Evolutionary conservation across 2,113 vertebrate genomes (phyloP), one percentile per base, ranked within the genome.

Genomic region (Leptosomus discolor): DNA sequence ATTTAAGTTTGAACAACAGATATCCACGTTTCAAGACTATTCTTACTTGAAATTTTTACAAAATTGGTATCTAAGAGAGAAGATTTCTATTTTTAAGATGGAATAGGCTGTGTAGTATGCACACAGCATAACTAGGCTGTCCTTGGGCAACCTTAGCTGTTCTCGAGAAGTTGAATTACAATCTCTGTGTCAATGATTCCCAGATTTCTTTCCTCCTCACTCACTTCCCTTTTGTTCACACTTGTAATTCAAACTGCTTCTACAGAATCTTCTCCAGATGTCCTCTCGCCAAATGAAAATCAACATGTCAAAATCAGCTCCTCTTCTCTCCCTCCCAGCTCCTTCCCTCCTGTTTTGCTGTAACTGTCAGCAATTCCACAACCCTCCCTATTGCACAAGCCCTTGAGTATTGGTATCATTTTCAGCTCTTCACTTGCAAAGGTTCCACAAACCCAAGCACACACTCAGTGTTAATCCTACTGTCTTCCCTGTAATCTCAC

Each of bases 141-240:
- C 90, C 88, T 92, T 92, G 71, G 29, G 68, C 58, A 96, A 93
- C 64, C 79, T 71, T 70, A 67, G 43, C 30, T 51, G 30, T 81
- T 84, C 75, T 60, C 54, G 53, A 74, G 79, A 56, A 85, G 80
- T 78, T 96, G 32, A 90, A 87, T 94, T 84, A 77, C 51, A 45
- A 37, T 56, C 29, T 58, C 48, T 20, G 45, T 61, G 64, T 64
- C 90, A 88, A 63, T 32, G 71, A 92, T 70, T 91, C 76, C 80
- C 88, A 92, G 64, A 93, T 75, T 94, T 91, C 79, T 93, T 91
- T 64, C 64, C 34, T 85, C 11, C 56, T 92, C 70, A 57, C 68
- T 85, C 83, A n/a, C 50, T 90, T 69, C 76, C 46, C 29, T 93
- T 95, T 92, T 94, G 68, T 95, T 97, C 95, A 93, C 92, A 90